Evolutionary conservation across 2,797 vertebrate species (phyloP).

Genomic region (Helarctos malayanus): DNA sequence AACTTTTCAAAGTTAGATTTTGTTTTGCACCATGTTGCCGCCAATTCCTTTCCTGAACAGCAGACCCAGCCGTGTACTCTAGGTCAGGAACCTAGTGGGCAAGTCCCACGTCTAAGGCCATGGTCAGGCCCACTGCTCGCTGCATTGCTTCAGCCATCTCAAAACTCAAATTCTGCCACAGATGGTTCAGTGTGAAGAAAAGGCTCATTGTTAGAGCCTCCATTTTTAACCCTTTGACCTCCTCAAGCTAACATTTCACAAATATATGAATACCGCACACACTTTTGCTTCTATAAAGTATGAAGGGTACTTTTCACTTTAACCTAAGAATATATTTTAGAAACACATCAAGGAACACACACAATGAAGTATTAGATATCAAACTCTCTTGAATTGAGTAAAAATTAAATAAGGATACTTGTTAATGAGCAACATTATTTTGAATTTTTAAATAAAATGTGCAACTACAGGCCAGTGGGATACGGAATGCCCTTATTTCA

Average conservation of each 20-base stretch:
- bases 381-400: neutral
- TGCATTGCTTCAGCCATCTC: neutral
- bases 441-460: conserved; percentile 61
- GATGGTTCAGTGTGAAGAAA: neutral
- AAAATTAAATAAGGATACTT: neutral
- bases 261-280: neutral
- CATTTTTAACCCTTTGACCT: conserved; percentile 62
- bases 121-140: neutral
- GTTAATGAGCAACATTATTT: conserved; percentile 6
- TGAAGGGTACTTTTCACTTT: neutral
- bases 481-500: neutral
- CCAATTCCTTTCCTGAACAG: neutral
- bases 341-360: neutral
- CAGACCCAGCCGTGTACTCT: neutral
- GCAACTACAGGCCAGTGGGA: neutral
- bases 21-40: neutral
- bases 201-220: neutral
- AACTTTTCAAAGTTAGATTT: conserved; percentile 37
- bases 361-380: neutral
- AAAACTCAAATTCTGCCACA: conserved; percentile 28
- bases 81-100: neutral
- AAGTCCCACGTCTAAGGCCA: neutral
- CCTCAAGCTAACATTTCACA: conserved; percentile 4
- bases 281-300: neutral
- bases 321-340: neutral